A percentile compares a stretch with the other conserved stretches of the same genome.
These are phyloP conservation scores for Lepidotrigona ventralis DNA, from an alignment of 1,140 invertebrate genomes.

Conservation along the genomic window DNA sequence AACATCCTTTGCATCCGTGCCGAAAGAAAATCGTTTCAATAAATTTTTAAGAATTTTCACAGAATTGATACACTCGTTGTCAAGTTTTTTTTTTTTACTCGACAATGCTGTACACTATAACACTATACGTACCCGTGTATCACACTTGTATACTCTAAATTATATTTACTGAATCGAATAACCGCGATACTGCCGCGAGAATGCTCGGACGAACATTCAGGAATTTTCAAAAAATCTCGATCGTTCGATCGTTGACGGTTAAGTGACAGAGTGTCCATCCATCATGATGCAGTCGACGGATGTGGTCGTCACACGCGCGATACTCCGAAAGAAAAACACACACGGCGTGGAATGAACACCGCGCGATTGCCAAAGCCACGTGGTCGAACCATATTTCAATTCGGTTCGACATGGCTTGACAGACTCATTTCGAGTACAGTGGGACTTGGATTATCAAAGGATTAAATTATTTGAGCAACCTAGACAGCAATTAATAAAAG, in stretches of 20 bases:
- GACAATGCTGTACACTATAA: too few relatives aligned
- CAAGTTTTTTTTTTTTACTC: too few relatives aligned
- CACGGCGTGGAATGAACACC: not conserved
- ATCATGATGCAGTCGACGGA: not conserved
- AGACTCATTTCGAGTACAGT: not conserved
- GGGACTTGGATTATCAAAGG: not conserved
- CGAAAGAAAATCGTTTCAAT: too few relatives aligned
- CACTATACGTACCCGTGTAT: too few relatives aligned
- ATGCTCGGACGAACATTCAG: too few relatives aligned
- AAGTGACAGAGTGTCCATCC: not conserved
- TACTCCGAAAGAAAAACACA: constrained; percentile 8
- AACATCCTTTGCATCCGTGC: too few relatives aligned
- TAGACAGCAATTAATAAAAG: too few relatives aligned
- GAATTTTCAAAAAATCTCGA: not conserved
- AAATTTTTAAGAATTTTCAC: too few relatives aligned
- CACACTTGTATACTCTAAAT: not conserved
- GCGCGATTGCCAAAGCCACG: not conserved
- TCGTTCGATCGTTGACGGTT: not conserved
- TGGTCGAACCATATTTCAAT: not conserved
- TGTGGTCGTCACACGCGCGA: not conserved
- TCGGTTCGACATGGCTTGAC: too few relatives aligned
- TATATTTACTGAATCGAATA: not conserved
- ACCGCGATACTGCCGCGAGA: not conserved
- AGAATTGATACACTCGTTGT: too few relatives aligned
- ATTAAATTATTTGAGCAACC: not conserved